Base-by-base conservation (phyloP, 2,888 invertebrate species). In the Ypsolopha sequella region DNA sequence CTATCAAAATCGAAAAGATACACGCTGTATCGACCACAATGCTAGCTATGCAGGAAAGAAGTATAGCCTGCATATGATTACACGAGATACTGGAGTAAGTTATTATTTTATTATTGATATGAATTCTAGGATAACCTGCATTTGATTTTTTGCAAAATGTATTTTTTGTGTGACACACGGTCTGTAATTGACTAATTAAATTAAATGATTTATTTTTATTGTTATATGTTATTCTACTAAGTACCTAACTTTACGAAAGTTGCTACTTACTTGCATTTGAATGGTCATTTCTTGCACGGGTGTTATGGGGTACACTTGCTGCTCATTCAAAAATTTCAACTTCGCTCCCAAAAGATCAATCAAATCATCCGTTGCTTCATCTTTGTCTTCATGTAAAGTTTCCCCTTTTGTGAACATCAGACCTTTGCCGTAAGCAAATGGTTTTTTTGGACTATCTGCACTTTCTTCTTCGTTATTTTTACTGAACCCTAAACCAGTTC, bases 261-360 rank as follows among this genome's bases (percentile, higher is more conserved):
- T 39, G 39, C 6, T 39, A 53, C 64, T 66, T 55, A 89, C 89
- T 88, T 89, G 88, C 73, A 89, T 73, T 62, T 89, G 89, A 60
- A 89, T 84, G 55, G 84, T 65, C 84, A 89, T 85, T 60, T 87
- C 81, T 58, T 89, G 88, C 36, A 89, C 80, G 1, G 89, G 86
- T n/a, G 88, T 72, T 48, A 89, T 64, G 6, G 68, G 56, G 52
- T 65, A 65, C 7, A 85, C 77, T 58, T 88, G 87, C 54, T 84
- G 65, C 57, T 88, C 80, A 39, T 77, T 81, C 58, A 89, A 59
- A 57, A 87, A 89, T 63, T 82, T 87, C 59, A 89, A 63, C 63
- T 89, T 89, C 7, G 88, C 86, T 55, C 81, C 81, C 41, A 89
- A 66, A 33, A 88, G 58, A 1, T 81, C 80, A 0, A 74, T 73